Percentiles rank a stretch among this genome's conserved stretches.
These are phyloP conservation scores for Pelodiscus sinensis DNA, from an alignment of 2,113 vertebrate genomes.

Conservation along the genomic window DNA sequence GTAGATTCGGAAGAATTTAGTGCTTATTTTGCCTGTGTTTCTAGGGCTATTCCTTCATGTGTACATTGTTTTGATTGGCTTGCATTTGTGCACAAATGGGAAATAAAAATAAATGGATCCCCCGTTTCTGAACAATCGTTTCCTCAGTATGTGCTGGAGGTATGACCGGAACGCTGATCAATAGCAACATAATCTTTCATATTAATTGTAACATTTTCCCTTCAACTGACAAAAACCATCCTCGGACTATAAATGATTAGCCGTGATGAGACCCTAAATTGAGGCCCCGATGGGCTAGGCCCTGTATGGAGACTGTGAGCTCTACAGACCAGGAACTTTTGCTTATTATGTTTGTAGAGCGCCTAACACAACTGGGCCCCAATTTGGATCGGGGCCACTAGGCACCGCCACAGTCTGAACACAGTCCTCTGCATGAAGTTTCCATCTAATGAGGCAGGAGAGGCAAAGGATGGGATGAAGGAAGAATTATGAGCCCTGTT, in stretches of 20 bases:
- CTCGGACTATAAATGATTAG: neutral
- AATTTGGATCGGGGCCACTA: neutral
- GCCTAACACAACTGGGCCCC: too few species aligned
- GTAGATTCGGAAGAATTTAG: neutral
- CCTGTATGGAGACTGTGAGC: neutral
- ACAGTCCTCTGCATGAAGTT: neutral
- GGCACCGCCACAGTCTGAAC: neutral
- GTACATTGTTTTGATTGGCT: neutral
- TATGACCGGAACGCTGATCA: too few species aligned
- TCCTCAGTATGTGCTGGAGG: too few species aligned
- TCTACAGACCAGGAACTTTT: neutral
- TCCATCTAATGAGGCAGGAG: neutral
- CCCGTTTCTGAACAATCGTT: neutral
- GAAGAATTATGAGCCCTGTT: neutral
- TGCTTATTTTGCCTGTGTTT: neutral
- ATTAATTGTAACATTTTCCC: neutral
- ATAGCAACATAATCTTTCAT: too few species aligned
- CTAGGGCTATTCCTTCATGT: neutral
- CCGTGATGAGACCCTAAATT: neutral
- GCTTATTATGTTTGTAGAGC: neutral
- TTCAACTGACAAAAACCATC: neutral
- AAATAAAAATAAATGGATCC: neutral
- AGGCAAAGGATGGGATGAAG: neutral
- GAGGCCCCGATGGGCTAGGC: neutral
- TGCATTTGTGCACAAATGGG: neutral